Percentiles rank a stretch among this genome's conserved stretches.
phyloP scores from a whole-genome alignment of 2,113 vertebrate species.

The Bujurquina vittata region DNA sequence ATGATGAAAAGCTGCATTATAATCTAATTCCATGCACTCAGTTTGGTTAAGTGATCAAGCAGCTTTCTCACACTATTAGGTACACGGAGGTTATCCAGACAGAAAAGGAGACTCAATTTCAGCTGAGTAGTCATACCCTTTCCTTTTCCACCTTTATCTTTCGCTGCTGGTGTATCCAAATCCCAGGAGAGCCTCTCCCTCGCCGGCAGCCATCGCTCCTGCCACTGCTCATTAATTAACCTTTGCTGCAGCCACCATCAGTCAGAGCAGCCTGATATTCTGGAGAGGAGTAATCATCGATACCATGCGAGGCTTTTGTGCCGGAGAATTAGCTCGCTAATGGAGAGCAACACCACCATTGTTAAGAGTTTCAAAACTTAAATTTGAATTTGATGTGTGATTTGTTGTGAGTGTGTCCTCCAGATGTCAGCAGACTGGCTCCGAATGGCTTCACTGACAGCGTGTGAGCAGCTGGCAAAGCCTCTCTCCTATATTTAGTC shows the following conservation, averaged over 20 bases:
- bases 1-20: slow-evolving; percentile 43
- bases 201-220: slow-evolving; percentile 59
- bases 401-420: slow-evolving; percentile 35
- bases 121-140: slow-evolving; percentile 61
- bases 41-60: slow-evolving; percentile 41
- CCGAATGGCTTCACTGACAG: slow-evolving; percentile 10
- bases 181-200: slow-evolving; percentile 60
- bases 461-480: slow-evolving; percentile 25
- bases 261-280: slow-evolving; percentile 48
- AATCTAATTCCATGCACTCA: slow-evolving; percentile 35
- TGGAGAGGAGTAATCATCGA: slow-evolving; percentile 49
- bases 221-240: slow-evolving; percentile 76
- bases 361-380: slow-evolving; percentile 33
- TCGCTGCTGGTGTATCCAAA: slow-evolving; percentile 34
- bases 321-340: slow-evolving; percentile 48
- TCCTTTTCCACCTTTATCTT: slow-evolving; percentile 61
- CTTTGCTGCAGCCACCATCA: slow-evolving; percentile 68
- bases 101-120: slow-evolving; percentile 61
- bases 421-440: slow-evolving; percentile 15
- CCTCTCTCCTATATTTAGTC: slow-evolving; percentile 10
- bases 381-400: neutral
- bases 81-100: slow-evolving; percentile 63
- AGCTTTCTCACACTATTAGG: slow-evolving; percentile 48
- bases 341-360: slow-evolving; percentile 28
- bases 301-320: slow-evolving; percentile 40